Evolutionary conservation across 2,113 vertebrate genomes (phyloP), one percentile per base, ranked within the genome.

Genomic region (Varanus salvator): DNA sequence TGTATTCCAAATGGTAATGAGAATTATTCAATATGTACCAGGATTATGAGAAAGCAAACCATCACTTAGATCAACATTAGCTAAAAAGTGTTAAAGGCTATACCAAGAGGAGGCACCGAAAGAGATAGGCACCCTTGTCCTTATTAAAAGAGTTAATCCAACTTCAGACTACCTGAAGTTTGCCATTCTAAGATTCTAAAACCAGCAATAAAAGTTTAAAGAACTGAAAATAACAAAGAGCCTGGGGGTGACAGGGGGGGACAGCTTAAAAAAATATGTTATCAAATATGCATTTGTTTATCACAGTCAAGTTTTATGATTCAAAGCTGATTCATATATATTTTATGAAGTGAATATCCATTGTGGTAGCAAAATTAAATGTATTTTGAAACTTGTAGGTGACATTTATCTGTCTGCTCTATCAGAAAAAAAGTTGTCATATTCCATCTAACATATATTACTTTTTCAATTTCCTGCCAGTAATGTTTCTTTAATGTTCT

Each of bases 401-500:
- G 94, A 93, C 95, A 96, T 97, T 97, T 97, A 96, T 97, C 96
- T 97, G 92, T 93, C 95, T 97, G 95, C 87, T 97, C 96, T 95
- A 97, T 97, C 96, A 97, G 96, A 97, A 85, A 89, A 95, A 96
- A 96, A 95, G 95, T 97, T 97, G 95, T 96, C 92, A 91, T 95
- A 96, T 96, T 96, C 95, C 96, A 90, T 95, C 94, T 93, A 96
- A 95, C 90, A 95, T 96, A 96, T 96, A 97, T 97, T 97, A 96
- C 95, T 96, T 97, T 97, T 97, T 96, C 97, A 97, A 97, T 97
- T 97, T 97, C 96, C 96, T 97, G 93, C 93, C 93, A 92, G 94
- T 96, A 96, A 96, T 97, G 88, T 93, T 96, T 96, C 95, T 97
- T 97, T 97, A 97, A 96, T 96, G 94, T 95, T 96, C 95, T 96